A percentile compares a stretch with the other conserved stretches of the same genome.
phyloP scores from a whole-genome alignment of 2,797 vertebrate species.

The Clangula hyemalis region DNA sequence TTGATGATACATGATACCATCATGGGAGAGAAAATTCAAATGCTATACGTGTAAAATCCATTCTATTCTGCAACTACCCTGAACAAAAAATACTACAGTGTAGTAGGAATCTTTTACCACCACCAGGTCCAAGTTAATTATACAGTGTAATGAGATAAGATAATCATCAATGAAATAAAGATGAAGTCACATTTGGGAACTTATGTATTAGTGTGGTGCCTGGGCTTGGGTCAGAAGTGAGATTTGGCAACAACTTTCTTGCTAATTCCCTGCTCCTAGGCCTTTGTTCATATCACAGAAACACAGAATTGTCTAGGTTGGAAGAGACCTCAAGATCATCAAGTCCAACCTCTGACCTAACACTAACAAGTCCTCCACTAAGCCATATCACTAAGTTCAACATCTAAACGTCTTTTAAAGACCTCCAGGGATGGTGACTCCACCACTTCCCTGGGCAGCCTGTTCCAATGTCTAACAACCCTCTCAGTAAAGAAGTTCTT shows the following conservation, averaged over 20 bases:
- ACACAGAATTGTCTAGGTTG: no score
- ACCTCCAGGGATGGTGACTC: no score
- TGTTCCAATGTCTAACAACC: no score
- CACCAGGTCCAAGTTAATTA: background rate
- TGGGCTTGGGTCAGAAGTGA: background rate
- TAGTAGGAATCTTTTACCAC: background rate
- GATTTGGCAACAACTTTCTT: background rate
- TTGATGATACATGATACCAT: background rate
- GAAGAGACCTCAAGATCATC: no score
- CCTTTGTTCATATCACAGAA: background rate
- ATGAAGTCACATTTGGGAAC: background rate
- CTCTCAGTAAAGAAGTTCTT: no score
- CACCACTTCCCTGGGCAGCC: no score
- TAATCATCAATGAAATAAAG: slow-evolving; percentile 3
- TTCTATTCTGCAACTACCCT: background rate
- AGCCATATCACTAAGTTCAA: no score
- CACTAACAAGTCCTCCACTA: no score
- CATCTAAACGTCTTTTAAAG: no score
- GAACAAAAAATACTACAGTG: background rate
- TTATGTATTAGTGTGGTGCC: background rate
- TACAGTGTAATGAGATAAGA: background rate
- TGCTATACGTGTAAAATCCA: background rate
- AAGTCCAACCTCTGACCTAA: no score
- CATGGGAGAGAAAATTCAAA: background rate
- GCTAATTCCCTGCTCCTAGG: background rate